Percentiles rank a stretch among this genome's conserved stretches.
Conservation (phyloP, 2,888 invertebrate genomes). For the Anthophora plumipes region DNA sequence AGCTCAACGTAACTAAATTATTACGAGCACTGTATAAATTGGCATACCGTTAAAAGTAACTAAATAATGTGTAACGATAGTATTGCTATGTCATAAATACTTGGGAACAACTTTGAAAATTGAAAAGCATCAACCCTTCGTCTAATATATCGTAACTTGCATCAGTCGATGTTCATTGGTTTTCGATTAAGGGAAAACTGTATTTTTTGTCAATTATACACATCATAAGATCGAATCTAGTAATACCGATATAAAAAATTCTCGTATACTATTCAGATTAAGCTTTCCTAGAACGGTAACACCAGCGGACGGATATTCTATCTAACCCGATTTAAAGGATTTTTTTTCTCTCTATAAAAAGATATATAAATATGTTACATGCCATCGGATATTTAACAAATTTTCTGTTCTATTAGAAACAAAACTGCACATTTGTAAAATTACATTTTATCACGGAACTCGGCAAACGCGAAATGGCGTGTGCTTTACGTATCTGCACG, state of each 20-base stretch:
- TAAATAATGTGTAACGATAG: too few species aligned
- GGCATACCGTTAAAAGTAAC: too few species aligned
- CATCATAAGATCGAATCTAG: too few species aligned
- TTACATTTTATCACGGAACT: constrained; percentile 15
- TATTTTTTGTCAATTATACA: too few species aligned
- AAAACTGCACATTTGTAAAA: background rate
- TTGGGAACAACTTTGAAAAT: too few species aligned
- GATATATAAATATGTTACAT: background rate
- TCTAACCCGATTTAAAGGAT: background rate
- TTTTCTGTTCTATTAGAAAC: background rate
- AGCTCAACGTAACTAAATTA: too few species aligned
- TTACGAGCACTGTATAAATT: too few species aligned
- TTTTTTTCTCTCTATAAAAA: background rate
- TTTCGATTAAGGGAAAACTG: too few species aligned
- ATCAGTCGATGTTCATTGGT: too few species aligned
- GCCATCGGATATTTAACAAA: background rate
- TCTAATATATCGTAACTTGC: too few species aligned
- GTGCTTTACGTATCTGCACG: constrained; percentile 36
- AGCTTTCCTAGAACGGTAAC: constrained; percentile 1
- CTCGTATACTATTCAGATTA: constrained; percentile 16
- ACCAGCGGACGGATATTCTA: constrained; percentile 29
- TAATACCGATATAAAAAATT: constrained; percentile 43
- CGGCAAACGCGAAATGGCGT: constrained; percentile 65
- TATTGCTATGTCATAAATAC: too few species aligned
- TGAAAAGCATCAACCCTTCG: too few species aligned